Percentiles rank a stretch among this genome's conserved stretches.
These are phyloP conservation scores for Apis dorsata DNA, from an alignment of 1,140 invertebrate species.

Conservation along the genomic window DNA sequence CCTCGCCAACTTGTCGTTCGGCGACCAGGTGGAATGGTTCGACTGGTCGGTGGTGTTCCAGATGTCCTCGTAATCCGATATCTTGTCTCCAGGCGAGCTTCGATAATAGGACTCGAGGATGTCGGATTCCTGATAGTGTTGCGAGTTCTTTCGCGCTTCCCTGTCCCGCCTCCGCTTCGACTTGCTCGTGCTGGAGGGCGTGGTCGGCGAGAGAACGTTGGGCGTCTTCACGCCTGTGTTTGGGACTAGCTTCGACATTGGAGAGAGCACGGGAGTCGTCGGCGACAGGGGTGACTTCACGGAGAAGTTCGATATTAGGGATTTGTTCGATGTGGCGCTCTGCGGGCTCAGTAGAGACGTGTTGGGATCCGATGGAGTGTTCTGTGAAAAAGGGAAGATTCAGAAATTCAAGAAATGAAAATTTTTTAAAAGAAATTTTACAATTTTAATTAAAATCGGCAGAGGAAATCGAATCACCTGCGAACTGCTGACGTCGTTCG, in stretches of 20 bases:
- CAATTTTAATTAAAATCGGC: too few relatives aligned
- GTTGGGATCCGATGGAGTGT: slow-evolving; percentile 73
- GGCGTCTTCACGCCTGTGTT: slow-evolving; percentile 64
- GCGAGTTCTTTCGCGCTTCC: slow-evolving; percentile 79
- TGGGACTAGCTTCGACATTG: slow-evolving; percentile 70
- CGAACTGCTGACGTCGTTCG: slow-evolving; percentile 59
- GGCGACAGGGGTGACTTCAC: slow-evolving; percentile 71
- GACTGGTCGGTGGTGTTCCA: slow-evolving; percentile 85
- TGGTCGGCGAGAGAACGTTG: slow-evolving; percentile 74
- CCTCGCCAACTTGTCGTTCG: slow-evolving; percentile 78
- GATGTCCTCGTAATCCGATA: slow-evolving; percentile 97
- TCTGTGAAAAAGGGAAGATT: slow-evolving; percentile 57
- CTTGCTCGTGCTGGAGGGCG: slow-evolving; percentile 76
- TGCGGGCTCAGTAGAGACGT: slow-evolving; percentile 74
- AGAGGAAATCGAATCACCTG: too few relatives aligned
- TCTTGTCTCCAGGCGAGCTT: slow-evolving; percentile 93
- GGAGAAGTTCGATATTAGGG: slow-evolving; percentile 72
- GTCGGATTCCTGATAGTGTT: slow-evolving; percentile 89
- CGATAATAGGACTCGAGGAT: slow-evolving; percentile 93
- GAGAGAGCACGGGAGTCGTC: slow-evolving; percentile 69
- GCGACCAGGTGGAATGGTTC: slow-evolving; percentile 80
- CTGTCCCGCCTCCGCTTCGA: slow-evolving; percentile 75
- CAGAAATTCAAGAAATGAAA: not conserved
- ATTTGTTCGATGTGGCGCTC: slow-evolving; percentile 74
- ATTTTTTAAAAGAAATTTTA: not conserved